A percentile compares a stretch with the other conserved stretches of the same genome.
These are phyloP conservation scores for Argopecten irradians DNA, from an alignment of 1,140 invertebrate genomes.

Conservation along the genomic window DNA sequence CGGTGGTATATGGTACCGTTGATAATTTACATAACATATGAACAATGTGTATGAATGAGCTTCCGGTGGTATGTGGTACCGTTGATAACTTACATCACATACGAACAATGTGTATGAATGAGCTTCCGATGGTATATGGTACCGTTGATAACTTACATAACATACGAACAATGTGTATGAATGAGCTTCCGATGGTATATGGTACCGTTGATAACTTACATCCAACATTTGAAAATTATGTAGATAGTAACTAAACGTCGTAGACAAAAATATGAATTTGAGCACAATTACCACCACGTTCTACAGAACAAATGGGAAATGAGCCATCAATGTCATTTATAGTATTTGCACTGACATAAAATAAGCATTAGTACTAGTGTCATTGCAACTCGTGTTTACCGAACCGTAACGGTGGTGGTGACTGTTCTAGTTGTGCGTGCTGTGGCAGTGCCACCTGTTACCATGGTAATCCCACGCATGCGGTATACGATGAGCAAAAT, in stretches of 20 bases:
- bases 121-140: too few relatives aligned
- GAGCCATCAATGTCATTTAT: neutral
- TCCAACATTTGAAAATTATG: neutral
- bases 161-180: too few relatives aligned
- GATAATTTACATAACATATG: too few relatives aligned
- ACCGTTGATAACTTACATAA: too few relatives aligned
- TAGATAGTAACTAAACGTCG: neutral
- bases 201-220: too few relatives aligned
- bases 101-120: too few relatives aligned
- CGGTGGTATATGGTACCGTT: too few relatives aligned
- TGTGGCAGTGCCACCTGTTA: neutral
- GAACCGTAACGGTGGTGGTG: slow-evolving; percentile 38
- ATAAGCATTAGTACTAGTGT: neutral
- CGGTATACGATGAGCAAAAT: slow-evolving; percentile 41
- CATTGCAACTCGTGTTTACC: slow-evolving; percentile 20
- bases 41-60: too few relatives aligned
- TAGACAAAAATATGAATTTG: neutral
- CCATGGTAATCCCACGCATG: slow-evolving; percentile 29
- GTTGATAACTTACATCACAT: too few relatives aligned
- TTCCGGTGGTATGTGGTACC: too few relatives aligned
- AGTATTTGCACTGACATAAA: neutral
- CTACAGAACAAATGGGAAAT: neutral
- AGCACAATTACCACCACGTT: neutral
- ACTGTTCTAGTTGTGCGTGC: slow-evolving; percentile 17
- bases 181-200: too few relatives aligned